These are phyloP conservation scores for Cricetomys ansorgei DNA, from an alignment of 2,113 vertebrate species.

Conservation along the genomic window DNA sequence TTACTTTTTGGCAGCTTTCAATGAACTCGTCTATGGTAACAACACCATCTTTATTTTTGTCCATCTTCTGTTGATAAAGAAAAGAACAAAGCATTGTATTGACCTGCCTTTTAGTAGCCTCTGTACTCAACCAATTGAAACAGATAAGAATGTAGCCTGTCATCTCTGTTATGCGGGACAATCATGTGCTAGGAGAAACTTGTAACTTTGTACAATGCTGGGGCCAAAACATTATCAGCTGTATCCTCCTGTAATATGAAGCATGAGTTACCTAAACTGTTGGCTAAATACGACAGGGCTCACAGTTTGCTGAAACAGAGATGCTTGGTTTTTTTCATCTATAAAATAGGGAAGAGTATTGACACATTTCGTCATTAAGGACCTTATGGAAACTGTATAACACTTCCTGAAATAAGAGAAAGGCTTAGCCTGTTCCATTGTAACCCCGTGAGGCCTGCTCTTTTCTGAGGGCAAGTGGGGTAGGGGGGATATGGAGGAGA, in stretches of 20 bases:
- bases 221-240: neutral
- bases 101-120: neutral
- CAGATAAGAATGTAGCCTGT: neutral
- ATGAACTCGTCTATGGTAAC: conserved; percentile 99
- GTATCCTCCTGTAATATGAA: neutral
- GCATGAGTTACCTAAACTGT: neutral
- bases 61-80: conserved; percentile 95
- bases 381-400: neutral
- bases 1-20: conserved; percentile 99
- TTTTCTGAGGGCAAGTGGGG: too few species aligned
- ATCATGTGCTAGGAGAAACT: neutral
- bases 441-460: too few species aligned
- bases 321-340: neutral
- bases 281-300: neutral
- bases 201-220: neutral
- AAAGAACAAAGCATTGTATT: conserved; percentile 52
- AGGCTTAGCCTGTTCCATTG: neutral
- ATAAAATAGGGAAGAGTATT: neutral
- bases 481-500: too few species aligned
- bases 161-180: neutral
- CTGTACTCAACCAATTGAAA: neutral
- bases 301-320: neutral
- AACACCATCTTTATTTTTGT: conserved; percentile 99
- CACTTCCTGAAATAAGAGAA: neutral
- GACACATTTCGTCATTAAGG: neutral